Conservation (phyloP, 2,113 vertebrate genomes). For the Pseudolaguvia tuberculata region DNA sequence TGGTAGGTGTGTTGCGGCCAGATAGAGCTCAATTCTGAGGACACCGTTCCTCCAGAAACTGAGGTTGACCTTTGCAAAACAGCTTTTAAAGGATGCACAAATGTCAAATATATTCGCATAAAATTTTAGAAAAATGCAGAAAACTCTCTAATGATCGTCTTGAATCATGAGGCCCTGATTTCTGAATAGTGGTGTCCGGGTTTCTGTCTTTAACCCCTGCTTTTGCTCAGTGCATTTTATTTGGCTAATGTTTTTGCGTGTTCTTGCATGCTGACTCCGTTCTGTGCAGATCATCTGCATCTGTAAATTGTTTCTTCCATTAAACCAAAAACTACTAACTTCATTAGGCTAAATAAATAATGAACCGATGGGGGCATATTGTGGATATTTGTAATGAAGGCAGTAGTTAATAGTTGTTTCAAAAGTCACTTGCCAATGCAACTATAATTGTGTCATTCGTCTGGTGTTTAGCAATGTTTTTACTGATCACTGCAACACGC, state of each 20-base stretch:
- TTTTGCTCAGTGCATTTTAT: conserved; percentile 6
- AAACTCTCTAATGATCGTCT: not conserved
- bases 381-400: not conserved
- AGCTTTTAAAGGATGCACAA: not conserved
- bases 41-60: too few species aligned
- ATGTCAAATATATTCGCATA: not conserved
- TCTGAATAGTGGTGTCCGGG: conserved; percentile 31
- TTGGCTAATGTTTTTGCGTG: not conserved
- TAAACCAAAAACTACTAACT: not conserved
- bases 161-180: conserved; percentile 10
- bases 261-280: conserved; percentile 9
- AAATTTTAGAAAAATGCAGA: not conserved
- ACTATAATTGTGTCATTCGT: conserved; percentile 7
- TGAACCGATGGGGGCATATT: not conserved
- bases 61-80: too few species aligned
- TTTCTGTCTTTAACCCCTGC: not conserved
- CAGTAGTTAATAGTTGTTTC: too few species aligned
- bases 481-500: not conserved
- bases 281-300: conserved; percentile 14
- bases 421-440: conserved; percentile 15
- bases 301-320: not conserved
- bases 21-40: too few species aligned
- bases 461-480: conserved; percentile 9
- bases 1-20: too few species aligned
- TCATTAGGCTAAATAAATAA: too few species aligned